Evolutionary conservation across 2,113 vertebrate genomes (phyloP).

Genomic region (Junco hyemalis): DNA sequence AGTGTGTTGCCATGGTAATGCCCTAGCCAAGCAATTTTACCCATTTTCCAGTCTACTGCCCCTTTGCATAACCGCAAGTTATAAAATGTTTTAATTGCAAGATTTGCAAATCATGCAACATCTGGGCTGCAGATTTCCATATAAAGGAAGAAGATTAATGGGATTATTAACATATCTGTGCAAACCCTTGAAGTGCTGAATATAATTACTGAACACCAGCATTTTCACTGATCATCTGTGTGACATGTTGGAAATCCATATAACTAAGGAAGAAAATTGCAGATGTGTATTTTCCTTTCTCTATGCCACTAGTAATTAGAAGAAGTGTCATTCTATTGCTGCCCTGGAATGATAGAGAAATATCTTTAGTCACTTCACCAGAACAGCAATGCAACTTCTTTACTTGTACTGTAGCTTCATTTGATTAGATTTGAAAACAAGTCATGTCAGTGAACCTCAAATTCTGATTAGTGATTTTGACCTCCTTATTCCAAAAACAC

Average conservation of each 20-base stretch:
- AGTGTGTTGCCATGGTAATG: conserved; percentile 79
- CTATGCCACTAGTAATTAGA: not conserved
- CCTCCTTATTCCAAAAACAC: not conserved
- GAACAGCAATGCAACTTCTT: not conserved
- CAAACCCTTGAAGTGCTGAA: conserved; percentile 74
- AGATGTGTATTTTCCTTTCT: conserved; percentile 5
- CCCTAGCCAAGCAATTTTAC: conserved; percentile 79
- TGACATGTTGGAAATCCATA: not conserved
- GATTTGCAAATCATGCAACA: conserved; percentile 85
- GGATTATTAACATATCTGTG: conserved; percentile 80
- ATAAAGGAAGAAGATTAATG: conserved; percentile 83
- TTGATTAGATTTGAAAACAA: conserved; percentile 1
- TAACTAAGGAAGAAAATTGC: not conserved
- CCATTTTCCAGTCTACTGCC: conserved; percentile 82
- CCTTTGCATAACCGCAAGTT: conserved; percentile 74
- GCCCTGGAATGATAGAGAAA: not conserved
- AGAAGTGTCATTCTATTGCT: not conserved
- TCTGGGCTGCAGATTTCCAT: conserved; percentile 80
- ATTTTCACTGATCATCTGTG: conserved; percentile 42
- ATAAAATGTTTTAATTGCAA: conserved; percentile 82
- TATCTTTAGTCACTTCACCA: not conserved
- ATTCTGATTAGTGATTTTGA: not conserved
- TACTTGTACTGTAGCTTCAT: not conserved
- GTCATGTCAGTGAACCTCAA: not conserved
- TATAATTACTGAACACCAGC: conserved; percentile 71